phyloP scores from a whole-genome alignment of 2,888 invertebrate genomes.

The Girardia tigrina region DNA sequence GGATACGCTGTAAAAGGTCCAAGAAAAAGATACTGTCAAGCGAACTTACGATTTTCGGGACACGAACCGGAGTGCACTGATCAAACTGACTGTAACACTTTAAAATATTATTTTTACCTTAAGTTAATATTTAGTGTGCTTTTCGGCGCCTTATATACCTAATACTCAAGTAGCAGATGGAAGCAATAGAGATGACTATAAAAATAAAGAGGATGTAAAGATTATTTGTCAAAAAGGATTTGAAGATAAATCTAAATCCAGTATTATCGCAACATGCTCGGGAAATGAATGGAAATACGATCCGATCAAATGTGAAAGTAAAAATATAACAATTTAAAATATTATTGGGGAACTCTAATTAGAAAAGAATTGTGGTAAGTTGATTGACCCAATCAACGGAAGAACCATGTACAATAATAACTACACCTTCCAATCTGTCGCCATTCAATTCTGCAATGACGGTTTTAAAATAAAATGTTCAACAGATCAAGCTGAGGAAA shows the following conservation, averaged over 20 bases:
- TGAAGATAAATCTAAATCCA: background rate
- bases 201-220: constrained; percentile 18
- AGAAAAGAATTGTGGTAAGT: constrained; percentile 1
- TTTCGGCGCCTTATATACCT: constrained; percentile 21
- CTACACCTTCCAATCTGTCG: constrained; percentile 21
- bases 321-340: background rate
- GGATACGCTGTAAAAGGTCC: constrained; percentile 29
- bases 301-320: constrained; percentile 24
- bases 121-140: constrained; percentile 27
- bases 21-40: constrained; percentile 25
- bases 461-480: constrained; percentile 27
- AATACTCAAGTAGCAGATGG: background rate
- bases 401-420: background rate
- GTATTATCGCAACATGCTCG: background rate
- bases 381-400: constrained; percentile 10
- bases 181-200: constrained; percentile 25
- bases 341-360: background rate
- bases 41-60: constrained; percentile 27
- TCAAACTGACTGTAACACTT: constrained; percentile 25
- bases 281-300: constrained; percentile 31
- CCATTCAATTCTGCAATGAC: constrained; percentile 33
- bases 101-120: background rate
- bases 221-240: constrained; percentile 30
- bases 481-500: background rate
- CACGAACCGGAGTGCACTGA: constrained; percentile 18